A percentile compares a stretch with the other conserved stretches of the same genome.
phyloP scores from a whole-genome alignment of 2,797 vertebrate genomes.

The Glossophaga mutica region DNA sequence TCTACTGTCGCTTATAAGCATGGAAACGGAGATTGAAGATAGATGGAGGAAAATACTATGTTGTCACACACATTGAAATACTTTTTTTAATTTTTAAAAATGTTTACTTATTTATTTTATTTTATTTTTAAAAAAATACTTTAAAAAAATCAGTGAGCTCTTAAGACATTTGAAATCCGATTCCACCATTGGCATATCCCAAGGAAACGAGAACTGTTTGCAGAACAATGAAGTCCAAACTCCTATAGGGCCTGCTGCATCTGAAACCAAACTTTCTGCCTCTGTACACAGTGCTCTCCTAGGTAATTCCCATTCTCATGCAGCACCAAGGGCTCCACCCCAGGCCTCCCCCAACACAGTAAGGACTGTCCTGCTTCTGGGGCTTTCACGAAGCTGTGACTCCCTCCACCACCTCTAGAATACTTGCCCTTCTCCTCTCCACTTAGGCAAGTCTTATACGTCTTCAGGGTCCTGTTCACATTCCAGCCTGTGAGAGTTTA shows the following conservation, averaged over 20 bases:
- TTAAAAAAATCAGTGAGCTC: background rate
- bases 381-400: background rate
- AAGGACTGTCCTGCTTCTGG: background rate
- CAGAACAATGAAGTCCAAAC: background rate
- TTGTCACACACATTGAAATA: background rate
- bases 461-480: background rate
- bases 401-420: background rate
- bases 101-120: too few relatives aligned
- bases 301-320: too few relatives aligned
- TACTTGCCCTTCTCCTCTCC: background rate
- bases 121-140: background rate
- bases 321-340: background rate
- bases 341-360: too few relatives aligned
- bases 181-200: background rate
- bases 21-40: background rate
- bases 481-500: background rate
- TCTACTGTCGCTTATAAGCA: background rate
- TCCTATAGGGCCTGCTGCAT: background rate
- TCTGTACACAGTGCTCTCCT: too few relatives aligned
- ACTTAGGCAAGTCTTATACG: background rate
- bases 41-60: background rate
- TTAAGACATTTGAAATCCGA: background rate
- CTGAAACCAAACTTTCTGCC: background rate
- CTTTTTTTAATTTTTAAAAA: background rate
- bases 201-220: background rate